Conservation (phyloP, 2,888 invertebrate species). For the Phortica okadai region DNA sequence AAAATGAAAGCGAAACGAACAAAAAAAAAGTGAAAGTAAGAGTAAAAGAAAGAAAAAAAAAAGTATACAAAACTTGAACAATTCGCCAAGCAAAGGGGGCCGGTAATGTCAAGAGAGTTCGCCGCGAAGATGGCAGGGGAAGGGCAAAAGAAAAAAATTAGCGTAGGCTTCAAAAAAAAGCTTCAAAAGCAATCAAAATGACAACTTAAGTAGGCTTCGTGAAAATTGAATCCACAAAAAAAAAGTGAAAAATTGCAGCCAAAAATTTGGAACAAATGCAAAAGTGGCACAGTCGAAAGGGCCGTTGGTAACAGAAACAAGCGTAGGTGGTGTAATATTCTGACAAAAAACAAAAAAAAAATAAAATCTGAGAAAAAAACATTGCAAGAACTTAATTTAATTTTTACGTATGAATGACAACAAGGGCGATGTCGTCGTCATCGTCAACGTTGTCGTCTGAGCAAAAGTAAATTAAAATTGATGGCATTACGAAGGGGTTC, state of each 20-base stretch:
- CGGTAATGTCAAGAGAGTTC: too few relatives aligned
- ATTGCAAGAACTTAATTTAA: constrained; percentile 30
- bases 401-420: constrained; percentile 20
- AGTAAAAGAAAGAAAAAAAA: constrained; percentile 51
- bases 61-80: constrained; percentile 45
- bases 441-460: background rate
- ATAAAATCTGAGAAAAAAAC: constrained; percentile 39
- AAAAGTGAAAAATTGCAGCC: background rate
- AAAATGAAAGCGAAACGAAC: constrained; percentile 31
- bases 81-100: too few relatives aligned
- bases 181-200: constrained; percentile 70
- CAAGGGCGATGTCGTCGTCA: background rate
- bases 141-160: constrained; percentile 58
- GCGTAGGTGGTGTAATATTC: background rate
- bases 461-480: constrained; percentile 40
- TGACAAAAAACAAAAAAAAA: constrained; percentile 30
- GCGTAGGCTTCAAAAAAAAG: constrained; percentile 52
- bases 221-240: constrained; percentile 35
- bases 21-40: constrained; percentile 51
- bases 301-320: background rate
- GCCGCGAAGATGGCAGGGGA: background rate
- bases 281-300: background rate
- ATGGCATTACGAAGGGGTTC: constrained; percentile 13
- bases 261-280: constrained; percentile 1
- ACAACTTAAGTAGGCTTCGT: constrained; percentile 69